These are phyloP conservation scores for Acanthurus tractus DNA, from an alignment of 2,797 vertebrate genomes.

Conservation along the genomic window DNA sequence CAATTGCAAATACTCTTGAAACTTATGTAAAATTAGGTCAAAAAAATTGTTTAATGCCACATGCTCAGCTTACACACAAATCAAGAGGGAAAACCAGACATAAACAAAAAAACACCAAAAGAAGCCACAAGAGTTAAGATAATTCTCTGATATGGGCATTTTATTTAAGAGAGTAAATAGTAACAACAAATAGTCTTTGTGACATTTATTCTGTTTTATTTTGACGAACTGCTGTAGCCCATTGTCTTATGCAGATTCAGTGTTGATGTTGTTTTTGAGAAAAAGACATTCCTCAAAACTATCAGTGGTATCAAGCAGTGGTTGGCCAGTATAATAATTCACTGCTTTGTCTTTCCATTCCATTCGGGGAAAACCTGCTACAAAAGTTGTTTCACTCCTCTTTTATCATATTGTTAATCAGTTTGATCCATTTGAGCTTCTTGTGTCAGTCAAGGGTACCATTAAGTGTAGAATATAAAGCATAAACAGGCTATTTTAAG, in stretches of 20 bases:
- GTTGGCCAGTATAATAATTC: background rate
- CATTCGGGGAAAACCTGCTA: background rate
- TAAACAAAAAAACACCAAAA: too few relatives aligned
- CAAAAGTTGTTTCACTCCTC: too few relatives aligned
- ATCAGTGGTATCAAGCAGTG: background rate
- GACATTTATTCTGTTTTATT: background rate
- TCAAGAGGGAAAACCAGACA: background rate
- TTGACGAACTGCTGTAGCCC: background rate
- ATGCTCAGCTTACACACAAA: background rate
- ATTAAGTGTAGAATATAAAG: background rate
- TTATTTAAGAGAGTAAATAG: too few relatives aligned
- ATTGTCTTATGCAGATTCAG: background rate
- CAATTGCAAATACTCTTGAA: background rate
- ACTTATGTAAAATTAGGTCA: background rate
- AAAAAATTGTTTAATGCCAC: background rate
- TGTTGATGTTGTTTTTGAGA: background rate
- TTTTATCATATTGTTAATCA: too few relatives aligned
- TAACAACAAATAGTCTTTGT: background rate
- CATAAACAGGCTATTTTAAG: background rate
- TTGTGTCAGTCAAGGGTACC: background rate
- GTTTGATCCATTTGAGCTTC: too few relatives aligned
- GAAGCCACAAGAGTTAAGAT: too few relatives aligned
- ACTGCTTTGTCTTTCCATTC: background rate
- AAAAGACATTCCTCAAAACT: background rate
- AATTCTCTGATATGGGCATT: too few relatives aligned